These are phyloP conservation scores for Trinorchestia longiramus DNA, from an alignment of 1,140 invertebrate species.

Conservation along the genomic window DNA sequence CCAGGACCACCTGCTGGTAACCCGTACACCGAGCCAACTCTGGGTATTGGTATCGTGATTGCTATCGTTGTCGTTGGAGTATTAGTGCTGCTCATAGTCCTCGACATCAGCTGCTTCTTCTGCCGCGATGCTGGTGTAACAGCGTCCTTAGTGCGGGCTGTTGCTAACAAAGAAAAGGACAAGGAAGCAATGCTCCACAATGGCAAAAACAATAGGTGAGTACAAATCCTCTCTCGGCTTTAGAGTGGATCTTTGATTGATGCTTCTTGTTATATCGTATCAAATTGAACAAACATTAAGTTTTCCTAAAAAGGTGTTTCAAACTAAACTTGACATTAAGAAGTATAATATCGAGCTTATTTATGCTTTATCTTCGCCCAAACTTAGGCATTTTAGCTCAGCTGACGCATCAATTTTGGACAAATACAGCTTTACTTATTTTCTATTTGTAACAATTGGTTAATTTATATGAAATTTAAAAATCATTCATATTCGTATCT, in stretches of 20 bases:
- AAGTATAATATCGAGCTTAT: not conserved
- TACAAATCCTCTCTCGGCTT: not conserved
- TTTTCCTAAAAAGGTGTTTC: not conserved
- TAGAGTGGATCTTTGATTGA: not conserved
- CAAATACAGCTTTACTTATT: not conserved
- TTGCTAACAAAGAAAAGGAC: slow-evolving; percentile 33
- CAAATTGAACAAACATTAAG: not conserved
- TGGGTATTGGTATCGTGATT: slow-evolving; percentile 26
- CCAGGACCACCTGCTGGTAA: slow-evolving; percentile 23
- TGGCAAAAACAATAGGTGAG: slow-evolving; percentile 32
- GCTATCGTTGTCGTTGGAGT: not conserved
- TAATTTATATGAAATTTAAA: not conserved
- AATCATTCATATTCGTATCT: not conserved
- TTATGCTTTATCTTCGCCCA: not conserved
- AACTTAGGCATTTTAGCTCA: not conserved
- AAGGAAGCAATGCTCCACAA: slow-evolving; percentile 37
- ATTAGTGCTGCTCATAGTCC: not conserved
- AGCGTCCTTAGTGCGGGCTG: not conserved
- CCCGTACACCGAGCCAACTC: slow-evolving; percentile 35
- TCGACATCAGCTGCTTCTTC: slow-evolving; percentile 40
- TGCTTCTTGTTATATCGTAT: not conserved
- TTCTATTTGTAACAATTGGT: not conserved
- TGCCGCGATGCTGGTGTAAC: slow-evolving; percentile 17
- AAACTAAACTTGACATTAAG: not conserved
- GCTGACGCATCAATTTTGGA: not conserved